Evolutionary conservation across 2,797 vertebrate species (phyloP).

Genomic region (Poeciliopsis gracilis): DNA sequence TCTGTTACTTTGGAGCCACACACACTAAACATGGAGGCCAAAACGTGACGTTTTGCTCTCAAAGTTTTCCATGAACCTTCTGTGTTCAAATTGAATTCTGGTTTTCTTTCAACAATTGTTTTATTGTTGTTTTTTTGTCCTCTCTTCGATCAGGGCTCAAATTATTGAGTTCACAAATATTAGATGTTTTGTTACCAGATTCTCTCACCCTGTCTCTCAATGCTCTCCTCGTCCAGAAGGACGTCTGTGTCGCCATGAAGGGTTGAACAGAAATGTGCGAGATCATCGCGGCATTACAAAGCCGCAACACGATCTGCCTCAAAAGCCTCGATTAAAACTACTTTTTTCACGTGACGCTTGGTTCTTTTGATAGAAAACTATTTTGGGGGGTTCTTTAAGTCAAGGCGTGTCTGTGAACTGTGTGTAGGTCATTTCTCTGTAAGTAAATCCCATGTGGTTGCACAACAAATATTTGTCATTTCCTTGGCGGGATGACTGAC

Average conservation of each 20-base stretch:
- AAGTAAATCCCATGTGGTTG: not conserved
- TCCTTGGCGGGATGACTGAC: not conserved
- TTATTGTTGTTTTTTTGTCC: not conserved
- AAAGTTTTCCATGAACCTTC: no score
- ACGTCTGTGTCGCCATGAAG: not conserved
- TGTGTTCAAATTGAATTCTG: not conserved
- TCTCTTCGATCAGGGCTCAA: not conserved
- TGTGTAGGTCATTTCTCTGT: not conserved
- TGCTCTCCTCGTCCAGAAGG: not conserved
- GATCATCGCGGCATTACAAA: no score
- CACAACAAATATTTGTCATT: not conserved
- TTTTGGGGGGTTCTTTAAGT: not conserved
- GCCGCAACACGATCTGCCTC: no score
- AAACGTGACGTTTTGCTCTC: no score
- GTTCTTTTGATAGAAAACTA: not conserved
- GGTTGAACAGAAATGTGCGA: not conserved
- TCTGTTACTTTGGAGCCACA: no score
- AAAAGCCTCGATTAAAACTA: not conserved
- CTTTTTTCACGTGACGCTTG: not conserved
- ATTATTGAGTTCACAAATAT: not conserved
- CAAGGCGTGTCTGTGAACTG: not conserved
- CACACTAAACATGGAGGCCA: no score
- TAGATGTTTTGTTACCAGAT: not conserved
- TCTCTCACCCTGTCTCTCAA: not conserved
- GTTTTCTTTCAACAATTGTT: not conserved